phyloP scores from a whole-genome alignment of 2,797 vertebrate species.

The Tenualosa thibaudeaui region DNA sequence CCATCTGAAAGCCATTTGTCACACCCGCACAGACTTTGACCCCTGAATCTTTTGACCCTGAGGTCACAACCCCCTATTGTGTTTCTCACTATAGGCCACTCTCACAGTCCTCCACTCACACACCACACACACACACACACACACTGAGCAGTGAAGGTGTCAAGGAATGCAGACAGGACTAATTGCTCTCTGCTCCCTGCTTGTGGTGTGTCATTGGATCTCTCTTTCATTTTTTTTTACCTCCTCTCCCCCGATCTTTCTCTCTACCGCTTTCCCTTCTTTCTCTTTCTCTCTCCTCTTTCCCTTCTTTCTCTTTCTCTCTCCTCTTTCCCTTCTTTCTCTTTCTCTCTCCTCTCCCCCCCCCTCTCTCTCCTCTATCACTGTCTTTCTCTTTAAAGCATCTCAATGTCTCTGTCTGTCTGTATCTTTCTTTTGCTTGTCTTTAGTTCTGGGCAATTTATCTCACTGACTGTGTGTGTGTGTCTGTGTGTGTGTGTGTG shows the following conservation, averaged over 20 bases:
- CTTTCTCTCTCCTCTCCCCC: constrained; percentile 24
- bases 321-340: constrained; percentile 38
- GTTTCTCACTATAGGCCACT: background rate
- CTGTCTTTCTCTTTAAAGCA: constrained; percentile 29
- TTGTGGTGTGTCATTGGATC: constrained; percentile 18
- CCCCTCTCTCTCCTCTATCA: constrained; percentile 34
- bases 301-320: constrained; percentile 23
- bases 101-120: background rate
- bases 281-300: background rate
- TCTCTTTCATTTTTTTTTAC: background rate
- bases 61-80: constrained; percentile 12
- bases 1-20: constrained; percentile 23
- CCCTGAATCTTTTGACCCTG: constrained; percentile 43
- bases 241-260: background rate
- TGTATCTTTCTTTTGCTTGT: constrained; percentile 26
- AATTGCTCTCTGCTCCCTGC: background rate
- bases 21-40: constrained; percentile 60
- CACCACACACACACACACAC: background rate
- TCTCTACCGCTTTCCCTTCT: background rate
- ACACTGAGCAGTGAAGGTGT: background rate
- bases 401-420: constrained; percentile 18
- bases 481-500: background rate
- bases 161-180: background rate
- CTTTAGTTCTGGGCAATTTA: constrained; percentile 39
- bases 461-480: constrained; percentile 28